Base-by-base conservation (phyloP, 2,888 invertebrate species). In the Lordiphosa andalusiaca region DNA sequence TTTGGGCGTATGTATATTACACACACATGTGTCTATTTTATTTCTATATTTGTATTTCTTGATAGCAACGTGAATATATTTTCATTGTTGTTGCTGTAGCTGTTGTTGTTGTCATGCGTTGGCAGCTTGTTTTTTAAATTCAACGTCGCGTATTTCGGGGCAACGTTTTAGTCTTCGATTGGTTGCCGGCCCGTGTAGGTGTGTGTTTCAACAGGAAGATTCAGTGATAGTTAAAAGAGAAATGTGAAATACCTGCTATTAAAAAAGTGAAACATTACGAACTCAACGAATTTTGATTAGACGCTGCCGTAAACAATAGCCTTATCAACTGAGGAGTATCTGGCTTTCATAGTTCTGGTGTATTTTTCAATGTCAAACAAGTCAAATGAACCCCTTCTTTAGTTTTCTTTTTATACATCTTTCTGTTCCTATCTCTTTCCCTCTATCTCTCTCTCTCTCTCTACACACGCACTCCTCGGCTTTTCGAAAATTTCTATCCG, bases 301-400 rank as follows among this genome's bases (percentile, higher is more conserved):
- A 30, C 9, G 9, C 30, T 9, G 30, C 10, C 9, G 30, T 30
- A 2, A 30, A 10, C 30, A 30, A 30, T 30, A 10, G 30, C 9
- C 30, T 30, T 10, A 10, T 9, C 30, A 30, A 30, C 30, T 9
- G 16, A 16, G 21, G 13, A n/a, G 41, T 46, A 44, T 47, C 42
- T 25, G 19, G 23, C 25, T 21, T 44, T 36, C 36, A 37, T 23
- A 66, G 36, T 57, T 49, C 49, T 46, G 44, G 58, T 30, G 39
- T 50, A 49, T 46, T 54, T 69, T 82, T 85, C 80, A 81, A 81
- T 85, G 80, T 81, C 80, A 81, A 83, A 83, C 66, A 71, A 76
- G 80, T 80, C 85, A 73, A 69, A 52, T 23, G 12, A 30, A 19
- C 33, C 36, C 48, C 57, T 50, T 51, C 47, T 57, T 61, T 57